These are phyloP conservation scores for Tenebrosternarchus preto DNA, from an alignment of 2,113 vertebrate genomes.

Conservation along the genomic window DNA sequence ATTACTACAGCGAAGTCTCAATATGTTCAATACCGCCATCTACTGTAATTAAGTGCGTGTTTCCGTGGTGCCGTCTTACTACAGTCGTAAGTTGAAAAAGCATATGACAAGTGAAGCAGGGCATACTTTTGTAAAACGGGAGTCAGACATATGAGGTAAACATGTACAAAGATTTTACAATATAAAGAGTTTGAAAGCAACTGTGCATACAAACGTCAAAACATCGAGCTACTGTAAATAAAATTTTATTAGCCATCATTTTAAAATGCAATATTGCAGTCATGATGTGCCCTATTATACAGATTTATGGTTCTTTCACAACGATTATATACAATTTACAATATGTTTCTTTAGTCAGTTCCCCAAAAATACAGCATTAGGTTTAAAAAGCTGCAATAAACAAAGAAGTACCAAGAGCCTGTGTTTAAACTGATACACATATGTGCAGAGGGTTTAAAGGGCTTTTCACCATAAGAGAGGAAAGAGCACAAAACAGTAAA, in stretches of 20 bases:
- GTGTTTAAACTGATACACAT: constrained; percentile 74
- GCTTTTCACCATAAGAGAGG: constrained; percentile 39
- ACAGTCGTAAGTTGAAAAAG: too few species aligned
- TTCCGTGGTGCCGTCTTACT: too few species aligned
- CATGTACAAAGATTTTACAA: too few species aligned
- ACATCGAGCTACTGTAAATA: constrained; percentile 82
- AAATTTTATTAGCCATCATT: constrained; percentile 83
- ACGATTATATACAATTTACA: constrained; percentile 91
- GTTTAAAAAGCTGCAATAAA: constrained; percentile 84
- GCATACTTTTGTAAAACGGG: too few species aligned
- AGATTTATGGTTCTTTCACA: constrained; percentile 63
- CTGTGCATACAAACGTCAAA: too few species aligned
- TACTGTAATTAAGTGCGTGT: constrained; percentile 47
- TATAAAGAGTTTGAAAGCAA: neutral
- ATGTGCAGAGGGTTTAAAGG: constrained; percentile 68
- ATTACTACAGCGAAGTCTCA: constrained; percentile 36
- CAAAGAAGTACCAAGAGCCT: constrained; percentile 78
- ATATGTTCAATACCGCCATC: constrained; percentile 65
- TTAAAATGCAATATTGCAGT: constrained; percentile 81
- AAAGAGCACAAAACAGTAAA: constrained; percentile 52
- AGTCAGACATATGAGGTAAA: too few species aligned
- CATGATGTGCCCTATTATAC: constrained; percentile 79
- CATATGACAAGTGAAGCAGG: too few species aligned
- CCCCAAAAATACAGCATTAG: constrained; percentile 75
- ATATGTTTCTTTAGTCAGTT: constrained; percentile 75